phyloP scores from a whole-genome alignment of 2,797 vertebrate genomes.

The Mareca strepera region DNA sequence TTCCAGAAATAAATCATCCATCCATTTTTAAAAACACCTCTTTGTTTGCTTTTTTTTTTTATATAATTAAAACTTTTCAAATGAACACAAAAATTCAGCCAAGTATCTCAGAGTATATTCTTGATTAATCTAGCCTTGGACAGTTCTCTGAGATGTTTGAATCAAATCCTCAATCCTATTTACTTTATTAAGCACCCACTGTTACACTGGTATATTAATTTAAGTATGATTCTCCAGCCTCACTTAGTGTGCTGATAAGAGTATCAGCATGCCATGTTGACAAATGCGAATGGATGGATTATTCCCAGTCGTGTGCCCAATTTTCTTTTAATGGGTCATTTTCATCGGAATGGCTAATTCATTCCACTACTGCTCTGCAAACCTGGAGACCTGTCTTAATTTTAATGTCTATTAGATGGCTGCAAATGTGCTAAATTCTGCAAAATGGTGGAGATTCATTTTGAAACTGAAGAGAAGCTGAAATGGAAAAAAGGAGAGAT shows the following conservation, averaged over 20 bases:
- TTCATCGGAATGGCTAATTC: conserved; percentile 20
- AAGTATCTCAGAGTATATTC: background rate
- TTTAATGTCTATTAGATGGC: background rate
- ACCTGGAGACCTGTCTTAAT: background rate
- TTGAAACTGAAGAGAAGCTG: background rate
- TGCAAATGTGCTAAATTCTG: background rate
- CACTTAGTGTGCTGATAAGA: background rate
- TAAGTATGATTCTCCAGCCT: background rate
- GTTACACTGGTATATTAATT: background rate
- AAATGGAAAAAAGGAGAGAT: background rate
- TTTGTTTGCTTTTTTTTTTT: background rate
- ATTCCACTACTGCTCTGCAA: background rate
- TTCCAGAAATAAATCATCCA: background rate
- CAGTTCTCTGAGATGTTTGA: background rate
- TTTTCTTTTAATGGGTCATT: conserved; percentile 37
- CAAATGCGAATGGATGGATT: conserved; percentile 13
- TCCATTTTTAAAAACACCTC: background rate
- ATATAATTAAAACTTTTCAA: background rate
- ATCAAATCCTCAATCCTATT: background rate
- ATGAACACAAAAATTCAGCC: background rate
- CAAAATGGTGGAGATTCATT: background rate
- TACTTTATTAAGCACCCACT: background rate
- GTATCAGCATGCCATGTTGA: background rate
- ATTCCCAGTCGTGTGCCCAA: conserved; percentile 15
- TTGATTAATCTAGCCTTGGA: background rate